These are phyloP conservation scores for Thalpophila matura DNA, from an alignment of 2,888 invertebrate genomes.

Conservation along the genomic window DNA sequence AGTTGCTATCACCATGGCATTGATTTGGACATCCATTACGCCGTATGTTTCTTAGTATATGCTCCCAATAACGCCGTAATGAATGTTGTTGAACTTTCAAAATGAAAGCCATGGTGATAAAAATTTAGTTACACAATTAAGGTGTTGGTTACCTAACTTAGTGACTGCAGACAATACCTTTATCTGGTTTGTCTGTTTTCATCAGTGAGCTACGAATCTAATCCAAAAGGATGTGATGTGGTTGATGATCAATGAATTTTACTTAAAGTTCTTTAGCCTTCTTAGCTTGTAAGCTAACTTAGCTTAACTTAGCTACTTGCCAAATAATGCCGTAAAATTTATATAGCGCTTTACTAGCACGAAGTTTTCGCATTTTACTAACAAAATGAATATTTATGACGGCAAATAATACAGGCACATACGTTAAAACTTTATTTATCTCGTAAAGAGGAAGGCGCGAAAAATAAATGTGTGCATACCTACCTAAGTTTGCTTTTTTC, in stretches of 20 bases:
- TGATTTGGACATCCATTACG: too few relatives aligned
- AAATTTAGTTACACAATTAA: too few relatives aligned
- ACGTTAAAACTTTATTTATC: conserved; percentile 49
- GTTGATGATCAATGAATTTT: background rate
- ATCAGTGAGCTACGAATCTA: background rate
- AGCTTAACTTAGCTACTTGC: too few relatives aligned
- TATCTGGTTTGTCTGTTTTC: background rate
- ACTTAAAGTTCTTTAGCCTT: background rate
- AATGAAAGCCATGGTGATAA: too few relatives aligned
- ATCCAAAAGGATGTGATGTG: background rate
- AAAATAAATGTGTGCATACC: conserved; percentile 54
- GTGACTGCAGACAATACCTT: background rate
- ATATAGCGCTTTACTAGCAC: conserved; percentile 13
- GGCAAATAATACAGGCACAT: conserved; percentile 42
- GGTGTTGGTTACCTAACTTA: background rate
- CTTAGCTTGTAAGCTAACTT: background rate
- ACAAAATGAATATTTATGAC: conserved; percentile 50
- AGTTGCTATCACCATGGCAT: too few relatives aligned
- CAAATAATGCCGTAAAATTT: conserved; percentile 20
- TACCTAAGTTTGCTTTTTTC: conserved; percentile 38
- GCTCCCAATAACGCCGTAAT: too few relatives aligned
- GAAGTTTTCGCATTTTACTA: conserved; percentile 46
- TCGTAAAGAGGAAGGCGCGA: conserved; percentile 44
- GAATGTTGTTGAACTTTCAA: too few relatives aligned
- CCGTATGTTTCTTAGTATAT: too few relatives aligned